Evolutionary conservation across 2,113 vertebrate genomes (phyloP).

Genomic region (Cyanoderma ruficeps): DNA sequence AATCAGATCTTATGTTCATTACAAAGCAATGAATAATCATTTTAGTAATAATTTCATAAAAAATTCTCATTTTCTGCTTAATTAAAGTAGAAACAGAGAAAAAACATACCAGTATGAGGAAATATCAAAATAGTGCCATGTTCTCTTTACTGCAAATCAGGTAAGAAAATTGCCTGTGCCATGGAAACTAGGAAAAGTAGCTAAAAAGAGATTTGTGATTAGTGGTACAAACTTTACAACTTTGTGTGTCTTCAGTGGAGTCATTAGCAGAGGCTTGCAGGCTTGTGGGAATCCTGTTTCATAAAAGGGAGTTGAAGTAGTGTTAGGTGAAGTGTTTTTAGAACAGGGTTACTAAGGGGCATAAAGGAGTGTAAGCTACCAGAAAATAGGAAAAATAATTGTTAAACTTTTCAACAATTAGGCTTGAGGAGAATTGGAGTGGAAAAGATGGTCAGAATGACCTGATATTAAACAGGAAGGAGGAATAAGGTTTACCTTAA

Average conservation of each 20-base stretch:
- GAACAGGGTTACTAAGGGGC: neutral
- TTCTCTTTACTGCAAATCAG: neutral
- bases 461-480: constrained; percentile 19
- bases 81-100: neutral
- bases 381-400: constrained; percentile 29
- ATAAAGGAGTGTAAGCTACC: neutral
- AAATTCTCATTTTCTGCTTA: neutral
- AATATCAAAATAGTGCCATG: neutral
- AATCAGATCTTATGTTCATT: neutral
- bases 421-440: neutral
- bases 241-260: neutral
- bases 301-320: neutral
- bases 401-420: neutral
- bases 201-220: neutral
- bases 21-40: neutral
- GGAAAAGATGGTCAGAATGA: constrained; percentile 28
- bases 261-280: neutral
- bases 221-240: neutral
- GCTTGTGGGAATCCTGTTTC: neutral
- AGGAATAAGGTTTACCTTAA: constrained; percentile 27
- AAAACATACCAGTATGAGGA: neutral
- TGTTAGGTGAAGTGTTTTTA: neutral
- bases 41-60: neutral
- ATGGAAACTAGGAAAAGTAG: neutral
- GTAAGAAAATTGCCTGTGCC: neutral